These are phyloP conservation scores for Eidolon helvum DNA, from an alignment of 2,113 vertebrate genomes.

Conservation along the genomic window DNA sequence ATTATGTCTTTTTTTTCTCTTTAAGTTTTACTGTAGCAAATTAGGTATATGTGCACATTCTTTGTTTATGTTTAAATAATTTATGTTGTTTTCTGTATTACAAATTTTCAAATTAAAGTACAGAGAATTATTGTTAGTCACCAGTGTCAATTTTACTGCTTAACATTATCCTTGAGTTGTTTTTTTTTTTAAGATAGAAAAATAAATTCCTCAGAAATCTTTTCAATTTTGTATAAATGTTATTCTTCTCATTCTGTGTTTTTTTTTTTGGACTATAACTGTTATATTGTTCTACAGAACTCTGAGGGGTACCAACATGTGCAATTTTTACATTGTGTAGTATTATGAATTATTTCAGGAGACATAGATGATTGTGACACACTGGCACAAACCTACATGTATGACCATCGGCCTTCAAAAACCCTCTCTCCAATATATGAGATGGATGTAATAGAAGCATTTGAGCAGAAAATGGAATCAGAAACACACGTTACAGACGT, in stretches of 20 bases:
- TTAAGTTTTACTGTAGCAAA: conserved; percentile 82
- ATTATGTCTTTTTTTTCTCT: conserved; percentile 72
- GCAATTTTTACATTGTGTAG: conserved; percentile 97
- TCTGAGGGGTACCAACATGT: conserved; percentile 82
- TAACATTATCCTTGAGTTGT: conserved; percentile 75
- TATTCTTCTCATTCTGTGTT: conserved; percentile 73
- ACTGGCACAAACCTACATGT: conserved; percentile 96
- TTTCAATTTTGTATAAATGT: conserved; percentile 83
- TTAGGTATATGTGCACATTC: conserved; percentile 83
- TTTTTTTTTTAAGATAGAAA: conserved; percentile 79
- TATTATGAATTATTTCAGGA: conserved; percentile 99
- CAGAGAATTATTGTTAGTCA: conserved; percentile 83
- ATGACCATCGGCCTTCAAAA: conserved; percentile 95
- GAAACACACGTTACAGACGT: conserved; percentile 84
- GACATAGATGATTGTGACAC: conserved; percentile 98
- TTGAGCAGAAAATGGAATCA: conserved; percentile 90
- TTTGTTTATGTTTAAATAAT: conserved; percentile 83
- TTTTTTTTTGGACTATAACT: conserved; percentile 81
- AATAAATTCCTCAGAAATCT: conserved; percentile 81
- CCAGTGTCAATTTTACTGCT: conserved; percentile 82
- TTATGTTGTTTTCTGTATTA: conserved; percentile 88
- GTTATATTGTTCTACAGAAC: conserved; percentile 82
- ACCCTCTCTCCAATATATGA: conserved; percentile 98
- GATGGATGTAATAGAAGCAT: conserved; percentile 93
- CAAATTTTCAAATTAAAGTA: conserved; percentile 80